Evolutionary conservation across 2,113 vertebrate genomes (phyloP), one percentile per base, ranked within the genome.

Genomic region (Sorex araneus): DNA sequence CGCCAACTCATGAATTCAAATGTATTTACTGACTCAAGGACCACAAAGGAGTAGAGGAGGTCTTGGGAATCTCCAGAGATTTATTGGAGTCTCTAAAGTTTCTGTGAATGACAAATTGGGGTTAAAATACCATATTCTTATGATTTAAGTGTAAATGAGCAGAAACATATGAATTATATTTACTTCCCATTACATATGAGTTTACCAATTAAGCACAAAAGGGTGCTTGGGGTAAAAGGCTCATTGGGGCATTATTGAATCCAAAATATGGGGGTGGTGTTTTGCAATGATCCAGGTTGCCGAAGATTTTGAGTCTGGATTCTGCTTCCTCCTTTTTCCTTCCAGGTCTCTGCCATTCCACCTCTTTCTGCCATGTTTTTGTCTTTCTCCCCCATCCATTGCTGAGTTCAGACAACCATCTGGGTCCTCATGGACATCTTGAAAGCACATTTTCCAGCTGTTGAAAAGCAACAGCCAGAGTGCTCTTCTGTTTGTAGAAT

Each of bases 371-470:
- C 45, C 11, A 1, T 47, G 21, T 83, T 34, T 71, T 28, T 40
- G 2, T 79, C 66, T 64, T 36, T 36, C 25, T 76, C 43, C 79
- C 66, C 50, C 27, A 21, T 36, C 45, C n/a, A 5, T 77, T 32
- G n/a, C 83, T 27, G n/a, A 18, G 36, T 47, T 50, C 77, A 32
- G 73, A 43, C 92, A 75, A 36, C 73, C 94, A 93, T 91, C 94
- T 91, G 94, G 57, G 34, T 69, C 28, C 84, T 64, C 27, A 4
- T 0, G 6, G 80, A 63, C 95, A 96, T 91, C 92, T 95, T 94
- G 95, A 82, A 81, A 94, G 71, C 95, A 96, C 89, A 95, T 94
- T 91, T 93, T 32, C 77, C 89, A 95, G 94, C 91, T 95, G 94
- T 70, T 74, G 71, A 16, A 79, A 91, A 83, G 78, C 84, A 87